phyloP scores from a whole-genome alignment of 2,113 vertebrate genomes.

The Microcebus jonahi region DNA sequence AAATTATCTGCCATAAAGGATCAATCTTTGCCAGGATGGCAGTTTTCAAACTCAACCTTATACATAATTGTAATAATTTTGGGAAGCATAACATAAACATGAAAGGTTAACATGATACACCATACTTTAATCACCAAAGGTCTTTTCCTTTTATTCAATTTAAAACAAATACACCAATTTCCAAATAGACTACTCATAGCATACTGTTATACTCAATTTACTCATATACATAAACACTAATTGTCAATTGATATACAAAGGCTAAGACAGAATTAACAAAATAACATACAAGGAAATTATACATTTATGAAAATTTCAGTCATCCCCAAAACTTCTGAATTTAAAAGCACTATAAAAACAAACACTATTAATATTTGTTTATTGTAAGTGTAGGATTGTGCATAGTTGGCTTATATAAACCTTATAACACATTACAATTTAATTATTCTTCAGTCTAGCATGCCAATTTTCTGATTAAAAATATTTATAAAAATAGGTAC shows the following conservation, averaged over 20 bases:
- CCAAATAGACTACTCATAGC: constrained; percentile 19
- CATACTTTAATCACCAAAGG: not conserved
- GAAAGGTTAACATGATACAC: constrained; percentile 16
- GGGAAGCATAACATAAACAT: not conserved
- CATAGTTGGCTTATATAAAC: not conserved
- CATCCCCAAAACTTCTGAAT: constrained; percentile 16
- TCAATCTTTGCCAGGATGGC: not conserved
- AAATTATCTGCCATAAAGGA: not conserved
- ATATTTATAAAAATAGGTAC: constrained; percentile 79
- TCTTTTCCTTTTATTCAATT: constrained; percentile 12
- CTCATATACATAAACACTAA: not conserved
- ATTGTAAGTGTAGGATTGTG: not conserved
- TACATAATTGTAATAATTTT: constrained; percentile 36
- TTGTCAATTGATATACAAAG: not conserved
- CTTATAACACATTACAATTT: not conserved
- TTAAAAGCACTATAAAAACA: constrained; percentile 33
- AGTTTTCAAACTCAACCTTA: constrained; percentile 24
- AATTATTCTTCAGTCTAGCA: constrained; percentile 19
- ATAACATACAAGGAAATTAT: not conserved
- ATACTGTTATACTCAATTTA: not conserved
- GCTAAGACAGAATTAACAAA: not conserved
- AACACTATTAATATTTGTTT: not conserved
- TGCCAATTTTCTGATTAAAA: constrained; percentile 32
- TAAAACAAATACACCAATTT: constrained; percentile 28
- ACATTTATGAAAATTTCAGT: not conserved